Evolutionary conservation across 2,888 invertebrate genomes (phyloP), one percentile per base, ranked within the genome.

Genomic region (Athalia cordata): DNA sequence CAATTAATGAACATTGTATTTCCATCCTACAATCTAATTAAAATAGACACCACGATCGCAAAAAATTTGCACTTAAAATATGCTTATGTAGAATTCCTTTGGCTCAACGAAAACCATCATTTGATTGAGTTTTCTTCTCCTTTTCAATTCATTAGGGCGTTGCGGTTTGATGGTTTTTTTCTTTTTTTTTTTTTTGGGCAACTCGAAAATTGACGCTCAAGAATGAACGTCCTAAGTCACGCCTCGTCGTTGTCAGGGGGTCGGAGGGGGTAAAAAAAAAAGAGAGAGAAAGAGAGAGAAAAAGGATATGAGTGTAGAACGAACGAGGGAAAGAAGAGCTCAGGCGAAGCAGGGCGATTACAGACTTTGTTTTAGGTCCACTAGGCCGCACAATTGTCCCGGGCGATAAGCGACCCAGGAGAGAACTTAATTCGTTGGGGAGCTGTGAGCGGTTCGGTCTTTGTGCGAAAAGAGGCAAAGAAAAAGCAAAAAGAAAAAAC

Each of bases 381-480:
- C 43, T 13, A 47, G 72, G 72, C 72, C 57, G 72, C 59, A 57
- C 57, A 72, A 72, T 72, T 57, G 72, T 72, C 72, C 72, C 13
- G 59, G 13, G 72, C 59, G 72, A 72, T 72, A 72, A 72, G 72
- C 72, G 72, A 57, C 47, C 57, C 72, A 29, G 43, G 57, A 77
- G 61, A 59, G 64, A 79, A 59, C 65, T 77, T 70, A 72, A 70
- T 72, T 76, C 59, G 57, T 29, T 29, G 29, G 29, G 29, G 29
- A 29, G 29, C 29, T 29, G 29, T 29, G 29, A 29, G 29, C 29
- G 55, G 65, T 13, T 74, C 67, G 49, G 72, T 77, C 74, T 77
- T 62, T 79, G 77, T 77, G 77, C 70, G 75, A 64, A 49, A 66
- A 57, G 59, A 49, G 57, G 59, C 76, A 77, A 79, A 78, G 77